Base-by-base conservation (phyloP, 2,888 invertebrate species). In the Melanostoma scalare region DNA sequence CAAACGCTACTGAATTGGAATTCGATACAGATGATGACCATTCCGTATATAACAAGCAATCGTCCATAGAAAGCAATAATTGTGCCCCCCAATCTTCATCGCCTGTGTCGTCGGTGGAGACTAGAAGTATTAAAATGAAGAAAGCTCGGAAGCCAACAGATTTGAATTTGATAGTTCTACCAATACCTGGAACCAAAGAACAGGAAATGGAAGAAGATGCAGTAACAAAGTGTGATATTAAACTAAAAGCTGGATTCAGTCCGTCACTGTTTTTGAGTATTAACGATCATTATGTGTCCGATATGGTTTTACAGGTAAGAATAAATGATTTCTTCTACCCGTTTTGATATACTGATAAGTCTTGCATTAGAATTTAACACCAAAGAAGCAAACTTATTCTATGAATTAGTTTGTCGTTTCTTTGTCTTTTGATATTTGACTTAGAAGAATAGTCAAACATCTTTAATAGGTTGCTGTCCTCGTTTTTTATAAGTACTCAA, bases 1-100 rank as follows among this genome's bases (percentile, higher is more conserved):
- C 95, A 0, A 96, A 96, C 89, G 96, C 96, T 40, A 95, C 96
- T 0, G 96, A 96, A 88, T 93, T 95, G 90, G 93, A 93, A 87
- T 93, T 92, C 80, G 93, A 93, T 84, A 90, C 92, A 55, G 90
- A 91, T 71, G 89, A 90, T 52, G 88, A 89, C 76, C 88, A 89
- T 63, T 87, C 88, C 56, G 88, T 87, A 6, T 73, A 84, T 58
- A 69, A 79, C 42, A 80, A 75, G 38, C 68, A 72, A 20, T 69
- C 40, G n/a, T 73, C 63, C 10, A 85, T 79, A 53, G 85, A 77
- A 40, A 74, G 46, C 31, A 81, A 73, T 20, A 20, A 20, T 52
- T 56, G 4, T 36, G 44, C 20, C 8, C 38, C 60, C 8, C 46
- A 31, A 30, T 10, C 42, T 2, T 58, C 67, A 9, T 1, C 61